Evolutionary conservation across 2,888 invertebrate genomes (phyloP).

Genomic region (Watsonalla binaria): DNA sequence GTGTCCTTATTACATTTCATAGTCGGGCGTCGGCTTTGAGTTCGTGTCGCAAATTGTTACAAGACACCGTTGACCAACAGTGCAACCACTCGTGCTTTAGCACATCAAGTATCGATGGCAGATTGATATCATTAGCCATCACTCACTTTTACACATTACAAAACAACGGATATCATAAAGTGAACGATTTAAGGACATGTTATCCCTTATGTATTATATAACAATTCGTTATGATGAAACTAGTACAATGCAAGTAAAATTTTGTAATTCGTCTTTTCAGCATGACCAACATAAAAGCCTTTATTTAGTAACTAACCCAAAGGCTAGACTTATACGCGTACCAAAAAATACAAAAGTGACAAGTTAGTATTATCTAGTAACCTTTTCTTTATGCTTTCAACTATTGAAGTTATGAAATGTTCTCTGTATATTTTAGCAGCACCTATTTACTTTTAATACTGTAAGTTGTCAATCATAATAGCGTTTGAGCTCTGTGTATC

Average conservation of each 20-base stretch:
- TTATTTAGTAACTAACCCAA: no score
- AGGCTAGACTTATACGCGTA: no score
- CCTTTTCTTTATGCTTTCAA: no score
- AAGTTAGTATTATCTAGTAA: no score
- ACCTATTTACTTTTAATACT: no score
- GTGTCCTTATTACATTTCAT: conserved; percentile 25
- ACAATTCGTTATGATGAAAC: background rate
- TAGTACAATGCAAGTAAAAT: background rate
- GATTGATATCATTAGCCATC: background rate
- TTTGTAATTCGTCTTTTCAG: background rate
- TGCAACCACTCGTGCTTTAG: conserved; percentile 29
- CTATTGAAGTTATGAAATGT: no score
- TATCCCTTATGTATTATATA: background rate
- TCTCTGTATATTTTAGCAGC: no score
- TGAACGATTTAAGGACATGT: background rate
- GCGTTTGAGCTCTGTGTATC: no score
- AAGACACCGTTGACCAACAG: conserved; percentile 45
- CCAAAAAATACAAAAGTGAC: no score
- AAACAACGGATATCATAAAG: background rate
- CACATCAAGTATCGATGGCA: conserved; percentile 8
- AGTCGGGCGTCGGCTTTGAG: conserved; percentile 15
- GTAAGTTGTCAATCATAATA: no score
- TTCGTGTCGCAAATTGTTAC: conserved; percentile 17
- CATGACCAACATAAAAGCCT: no score
- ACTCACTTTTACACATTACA: background rate